Percentiles rank a stretch among this genome's conserved stretches.
Evolutionary conservation across 2,797 vertebrate species (phyloP).

Genomic region (Cossypha dichroa): DNA sequence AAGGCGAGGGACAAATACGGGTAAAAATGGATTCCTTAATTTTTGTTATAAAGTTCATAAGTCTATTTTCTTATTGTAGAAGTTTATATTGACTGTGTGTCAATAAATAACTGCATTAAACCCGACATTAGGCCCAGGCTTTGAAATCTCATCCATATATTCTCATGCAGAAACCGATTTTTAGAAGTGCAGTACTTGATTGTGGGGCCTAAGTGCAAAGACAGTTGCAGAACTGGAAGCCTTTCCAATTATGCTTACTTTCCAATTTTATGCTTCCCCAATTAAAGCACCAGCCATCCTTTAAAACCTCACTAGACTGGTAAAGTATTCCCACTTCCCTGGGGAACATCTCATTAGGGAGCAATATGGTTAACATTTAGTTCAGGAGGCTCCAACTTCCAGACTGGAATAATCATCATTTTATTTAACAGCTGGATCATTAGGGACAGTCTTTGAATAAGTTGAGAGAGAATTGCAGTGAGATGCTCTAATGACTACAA

Average conservation of each 20-base stretch:
- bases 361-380: not conserved
- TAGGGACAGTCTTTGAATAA: not conserved
- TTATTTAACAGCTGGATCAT: not conserved
- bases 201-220: not conserved
- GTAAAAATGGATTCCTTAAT: constrained; percentile 61
- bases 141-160: not conserved
- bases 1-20: constrained; percentile 85
- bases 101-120: not conserved
- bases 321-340: not conserved
- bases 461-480: not conserved
- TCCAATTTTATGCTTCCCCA: not conserved
- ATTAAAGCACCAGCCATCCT: not conserved
- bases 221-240: not conserved
- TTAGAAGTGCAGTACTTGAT: fast-evolving
- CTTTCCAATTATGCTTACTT: not conserved
- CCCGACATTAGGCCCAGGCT: not conserved
- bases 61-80: not conserved
- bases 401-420: not conserved
- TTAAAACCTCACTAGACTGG: not conserved
- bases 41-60: not conserved
- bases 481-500: not conserved
- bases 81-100: not conserved
- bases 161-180: not conserved
- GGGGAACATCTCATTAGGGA: not conserved
- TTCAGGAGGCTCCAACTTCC: not conserved